These are phyloP conservation scores for Discoglossus pictus DNA, from an alignment of 2,797 vertebrate genomes.

Conservation along the genomic window DNA sequence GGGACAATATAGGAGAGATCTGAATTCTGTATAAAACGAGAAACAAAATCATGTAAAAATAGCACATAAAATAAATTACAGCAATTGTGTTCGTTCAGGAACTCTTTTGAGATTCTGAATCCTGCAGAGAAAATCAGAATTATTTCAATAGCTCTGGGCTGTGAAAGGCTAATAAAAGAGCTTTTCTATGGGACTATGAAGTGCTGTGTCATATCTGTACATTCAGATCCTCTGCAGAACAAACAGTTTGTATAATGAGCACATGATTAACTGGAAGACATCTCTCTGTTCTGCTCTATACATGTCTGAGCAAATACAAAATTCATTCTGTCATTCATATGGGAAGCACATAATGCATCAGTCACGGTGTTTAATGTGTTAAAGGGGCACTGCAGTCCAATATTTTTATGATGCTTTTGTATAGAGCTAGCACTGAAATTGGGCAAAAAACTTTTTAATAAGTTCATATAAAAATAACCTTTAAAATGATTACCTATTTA, in stretches of 20 bases:
- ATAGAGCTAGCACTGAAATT: too few relatives aligned
- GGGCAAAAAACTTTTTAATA: too few relatives aligned
- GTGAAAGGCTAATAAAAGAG: slow-evolving; percentile 33
- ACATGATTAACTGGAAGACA: slow-evolving; percentile 11
- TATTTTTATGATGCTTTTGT: too few relatives aligned
- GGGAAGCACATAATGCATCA: too few relatives aligned
- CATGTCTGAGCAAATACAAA: slow-evolving; percentile 8
- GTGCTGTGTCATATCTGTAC: slow-evolving; percentile 14
- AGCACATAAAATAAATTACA: slow-evolving; percentile 31
- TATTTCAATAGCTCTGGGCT: slow-evolving; percentile 38
- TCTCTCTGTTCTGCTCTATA: neutral
- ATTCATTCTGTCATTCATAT: too few relatives aligned
- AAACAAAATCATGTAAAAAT: slow-evolving; percentile 15
- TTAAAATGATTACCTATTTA: too few relatives aligned
- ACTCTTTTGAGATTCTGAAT: slow-evolving; percentile 25
- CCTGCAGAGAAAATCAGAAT: slow-evolving; percentile 41
- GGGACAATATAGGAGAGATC: too few relatives aligned
- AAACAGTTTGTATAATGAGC: slow-evolving; percentile 17
- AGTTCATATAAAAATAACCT: too few relatives aligned
- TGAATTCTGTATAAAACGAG: too few relatives aligned
- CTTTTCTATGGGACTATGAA: slow-evolving; percentile 20
- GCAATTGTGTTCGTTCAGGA: slow-evolving; percentile 36
- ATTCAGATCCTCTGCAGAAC: slow-evolving; percentile 9
- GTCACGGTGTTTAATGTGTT: too few relatives aligned
- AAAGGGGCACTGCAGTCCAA: too few relatives aligned